These are phyloP conservation scores for Paramuricea clavata DNA, from an alignment of 92 coral and sea anemone genomes.

Conservation along the genomic window DNA sequence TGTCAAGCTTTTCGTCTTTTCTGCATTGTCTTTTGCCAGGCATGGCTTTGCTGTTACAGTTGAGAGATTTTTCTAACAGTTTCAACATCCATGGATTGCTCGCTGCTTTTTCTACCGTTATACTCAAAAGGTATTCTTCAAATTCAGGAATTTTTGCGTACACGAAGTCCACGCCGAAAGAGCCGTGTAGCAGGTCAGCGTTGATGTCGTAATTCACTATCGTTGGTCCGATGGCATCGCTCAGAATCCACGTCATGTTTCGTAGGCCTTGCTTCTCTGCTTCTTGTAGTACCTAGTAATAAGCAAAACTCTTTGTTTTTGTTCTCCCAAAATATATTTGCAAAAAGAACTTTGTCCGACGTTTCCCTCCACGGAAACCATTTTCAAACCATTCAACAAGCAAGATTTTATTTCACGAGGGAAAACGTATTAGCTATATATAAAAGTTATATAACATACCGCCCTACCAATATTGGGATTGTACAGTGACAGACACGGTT, in stretches of 20 bases:
- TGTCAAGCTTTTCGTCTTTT: conserved; percentile 63
- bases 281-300: conserved; percentile 55
- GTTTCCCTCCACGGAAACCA: too few species aligned
- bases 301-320: neutral
- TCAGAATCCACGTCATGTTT: conserved; percentile 91
- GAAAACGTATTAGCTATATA: too few species aligned
- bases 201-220: conserved; percentile 73
- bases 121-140: conserved; percentile 53
- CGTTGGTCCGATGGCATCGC: conserved; percentile 77
- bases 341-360: too few species aligned
- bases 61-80: conserved; percentile 71
- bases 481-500: too few species aligned
- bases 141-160: conserved; percentile 67
- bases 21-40: conserved; percentile 53
- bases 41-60: conserved; percentile 53
- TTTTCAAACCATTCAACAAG: too few species aligned
- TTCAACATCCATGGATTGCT: conserved; percentile 76
- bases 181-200: conserved; percentile 68
- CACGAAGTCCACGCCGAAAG: conserved; percentile 81
- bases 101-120: conserved; percentile 56
- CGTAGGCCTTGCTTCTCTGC: conserved; percentile 74
- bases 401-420: too few species aligned
- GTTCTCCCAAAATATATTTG: too few species aligned
- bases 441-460: too few species aligned
- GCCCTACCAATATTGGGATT: too few species aligned